phyloP scores from a whole-genome alignment of 1,140 invertebrate species.

The Hylyphantes graminicola region DNA sequence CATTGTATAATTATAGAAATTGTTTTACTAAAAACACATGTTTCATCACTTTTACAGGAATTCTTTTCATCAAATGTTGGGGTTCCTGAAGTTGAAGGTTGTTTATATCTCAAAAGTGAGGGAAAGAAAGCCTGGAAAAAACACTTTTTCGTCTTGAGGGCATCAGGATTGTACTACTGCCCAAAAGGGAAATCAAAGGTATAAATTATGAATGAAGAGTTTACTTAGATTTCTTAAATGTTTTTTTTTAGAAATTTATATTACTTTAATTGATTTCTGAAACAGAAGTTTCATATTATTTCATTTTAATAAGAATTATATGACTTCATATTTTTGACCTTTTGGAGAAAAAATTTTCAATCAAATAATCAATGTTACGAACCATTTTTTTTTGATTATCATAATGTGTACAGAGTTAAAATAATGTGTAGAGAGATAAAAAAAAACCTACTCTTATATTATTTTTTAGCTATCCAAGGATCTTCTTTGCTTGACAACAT shows the following conservation, averaged over 20 bases:
- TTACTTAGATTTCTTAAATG: neutral
- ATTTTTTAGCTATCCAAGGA: conserved; percentile 80
- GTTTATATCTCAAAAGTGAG: conserved; percentile 93
- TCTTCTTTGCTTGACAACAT: conserved; percentile 90
- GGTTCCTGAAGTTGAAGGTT: conserved; percentile 91
- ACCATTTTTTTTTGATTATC: no score
- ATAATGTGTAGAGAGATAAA: no score
- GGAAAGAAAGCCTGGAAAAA: conserved; percentile 99
- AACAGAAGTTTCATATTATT: neutral
- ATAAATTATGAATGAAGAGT: conserved; percentile 30
- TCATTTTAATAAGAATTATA: neutral
- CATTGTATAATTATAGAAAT: no score
- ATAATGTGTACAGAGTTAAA: no score
- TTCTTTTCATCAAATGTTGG: conserved; percentile 71
- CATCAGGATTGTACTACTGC: conserved; percentile 95
- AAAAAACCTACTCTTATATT: neutral
- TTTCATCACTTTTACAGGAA: conserved; percentile 70
- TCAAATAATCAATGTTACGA: no score
- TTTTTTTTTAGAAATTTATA: no score
- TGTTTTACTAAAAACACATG: neutral
- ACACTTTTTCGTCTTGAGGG: conserved; percentile 89
- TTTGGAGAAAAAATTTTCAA: no score
- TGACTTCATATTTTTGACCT: neutral
- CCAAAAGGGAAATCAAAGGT: conserved; percentile 86
- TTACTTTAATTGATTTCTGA: neutral